These are phyloP conservation scores for Limanda limanda DNA, from an alignment of 2,113 vertebrate genomes.

Conservation along the genomic window DNA sequence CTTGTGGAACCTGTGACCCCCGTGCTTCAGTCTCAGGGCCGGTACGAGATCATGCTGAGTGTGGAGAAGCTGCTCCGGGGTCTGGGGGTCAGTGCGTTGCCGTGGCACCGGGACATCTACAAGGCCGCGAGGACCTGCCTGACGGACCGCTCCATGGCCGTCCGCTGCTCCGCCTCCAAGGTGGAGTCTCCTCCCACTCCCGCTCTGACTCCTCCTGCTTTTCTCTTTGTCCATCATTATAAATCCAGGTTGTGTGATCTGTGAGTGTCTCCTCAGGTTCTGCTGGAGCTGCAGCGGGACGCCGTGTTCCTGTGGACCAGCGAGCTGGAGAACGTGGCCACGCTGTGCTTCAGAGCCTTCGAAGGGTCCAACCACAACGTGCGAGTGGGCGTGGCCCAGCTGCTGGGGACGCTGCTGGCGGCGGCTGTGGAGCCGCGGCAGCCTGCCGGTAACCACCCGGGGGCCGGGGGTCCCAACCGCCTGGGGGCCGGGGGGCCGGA, in stretches of 20 bases:
- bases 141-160: constrained; percentile 93
- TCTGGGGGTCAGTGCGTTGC: constrained; percentile 84
- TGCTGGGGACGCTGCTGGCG: constrained; percentile 91
- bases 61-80: constrained; percentile 90
- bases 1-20: too few relatives aligned
- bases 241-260: neutral
- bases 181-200: constrained; percentile 67
- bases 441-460: constrained; percentile 29
- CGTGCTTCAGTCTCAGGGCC: constrained; percentile 90
- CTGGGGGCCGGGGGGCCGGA: too few relatives aligned
- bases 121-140: constrained; percentile 90
- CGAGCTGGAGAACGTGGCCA: constrained; percentile 91
- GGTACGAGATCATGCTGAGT: constrained; percentile 93
- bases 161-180: constrained; percentile 94
- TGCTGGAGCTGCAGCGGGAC: constrained; percentile 94
- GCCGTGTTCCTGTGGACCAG: constrained; percentile 92
- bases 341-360: constrained; percentile 93
- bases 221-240: too few relatives aligned
- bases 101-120: constrained; percentile 93
- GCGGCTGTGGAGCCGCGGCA: constrained; percentile 85
- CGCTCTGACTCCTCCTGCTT: neutral
- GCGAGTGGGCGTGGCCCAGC: constrained; percentile 87
- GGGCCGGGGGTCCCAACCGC: too few relatives aligned
- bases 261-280: constrained; percentile 81
- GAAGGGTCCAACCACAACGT: constrained; percentile 93